These are phyloP conservation scores for Pasiphila rectangulata DNA, from an alignment of 2,888 invertebrate species.

Conservation along the genomic window DNA sequence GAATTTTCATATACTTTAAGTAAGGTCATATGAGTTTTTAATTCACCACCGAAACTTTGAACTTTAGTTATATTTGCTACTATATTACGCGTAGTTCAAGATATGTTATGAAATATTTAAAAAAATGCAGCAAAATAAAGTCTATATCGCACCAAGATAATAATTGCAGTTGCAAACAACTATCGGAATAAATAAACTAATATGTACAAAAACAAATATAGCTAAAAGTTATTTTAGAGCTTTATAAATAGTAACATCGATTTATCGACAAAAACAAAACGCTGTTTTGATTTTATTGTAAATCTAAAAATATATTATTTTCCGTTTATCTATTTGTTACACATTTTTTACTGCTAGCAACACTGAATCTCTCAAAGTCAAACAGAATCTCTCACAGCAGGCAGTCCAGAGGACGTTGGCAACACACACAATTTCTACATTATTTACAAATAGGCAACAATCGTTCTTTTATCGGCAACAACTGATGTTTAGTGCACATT, in stretches of 20 bases:
- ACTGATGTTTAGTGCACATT: no score
- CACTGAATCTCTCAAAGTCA: constrained; percentile 3
- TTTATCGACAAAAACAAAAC: constrained; percentile 17
- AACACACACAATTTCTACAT: constrained; percentile 7
- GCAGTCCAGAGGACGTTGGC: background rate
- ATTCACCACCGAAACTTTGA: constrained; percentile 1
- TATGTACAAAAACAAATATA: constrained; percentile 34
- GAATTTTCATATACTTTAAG: no score
- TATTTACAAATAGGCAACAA: background rate
- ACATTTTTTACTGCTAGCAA: constrained; percentile 18
- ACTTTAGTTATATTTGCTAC: constrained; percentile 2
- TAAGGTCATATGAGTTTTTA: background rate
- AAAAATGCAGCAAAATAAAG: constrained; percentile 10
- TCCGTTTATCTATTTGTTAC: constrained; percentile 1
- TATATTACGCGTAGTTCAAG: background rate
- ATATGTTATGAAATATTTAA: constrained; percentile 2
- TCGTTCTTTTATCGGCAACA: background rate
- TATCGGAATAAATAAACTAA: constrained; percentile 32
- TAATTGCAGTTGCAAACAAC: constrained; percentile 25
- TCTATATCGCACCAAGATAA: constrained; percentile 14
- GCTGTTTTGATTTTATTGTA: constrained; percentile 13
- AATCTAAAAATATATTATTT: constrained; percentile 16
- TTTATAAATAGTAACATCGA: constrained; percentile 23
- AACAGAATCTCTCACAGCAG: background rate
- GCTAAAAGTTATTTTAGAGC: constrained; percentile 32